Conservation (phyloP, 2,113 vertebrate genomes). For the Myiagra hebetior region DNA sequence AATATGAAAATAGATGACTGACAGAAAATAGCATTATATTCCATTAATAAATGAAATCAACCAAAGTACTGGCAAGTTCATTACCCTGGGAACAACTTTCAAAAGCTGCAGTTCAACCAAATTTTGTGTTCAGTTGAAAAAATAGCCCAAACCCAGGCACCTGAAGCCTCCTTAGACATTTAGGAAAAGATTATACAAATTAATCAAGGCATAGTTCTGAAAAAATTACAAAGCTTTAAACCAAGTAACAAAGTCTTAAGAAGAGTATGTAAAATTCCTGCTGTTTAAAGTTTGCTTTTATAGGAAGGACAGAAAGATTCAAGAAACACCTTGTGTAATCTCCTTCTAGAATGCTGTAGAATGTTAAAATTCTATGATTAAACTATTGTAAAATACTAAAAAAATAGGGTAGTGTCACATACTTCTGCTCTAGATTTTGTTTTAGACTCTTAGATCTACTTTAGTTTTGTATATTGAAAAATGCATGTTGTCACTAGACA, state of each 20-base stretch:
- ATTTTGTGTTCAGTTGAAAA: not conserved
- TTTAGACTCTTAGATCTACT: not conserved
- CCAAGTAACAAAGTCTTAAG: not conserved
- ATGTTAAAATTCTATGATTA: not conserved
- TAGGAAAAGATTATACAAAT: not conserved
- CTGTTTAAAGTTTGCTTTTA: not conserved
- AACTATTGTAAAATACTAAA: not conserved
- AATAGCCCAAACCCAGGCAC: not conserved
- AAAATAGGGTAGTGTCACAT: not conserved
- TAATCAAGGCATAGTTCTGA: not conserved
- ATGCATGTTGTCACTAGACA: not conserved
- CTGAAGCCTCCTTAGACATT: not conserved
- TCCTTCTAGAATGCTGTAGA: not conserved
- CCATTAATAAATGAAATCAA: not conserved
- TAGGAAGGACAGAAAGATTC: not conserved
- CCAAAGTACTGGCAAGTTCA: not conserved
- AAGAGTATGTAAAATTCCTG: not conserved
- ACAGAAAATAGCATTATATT: not conserved
- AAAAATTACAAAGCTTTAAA: not conserved
- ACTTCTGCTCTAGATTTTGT: not conserved
- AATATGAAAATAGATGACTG: not conserved
- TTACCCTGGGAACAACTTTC: not conserved
- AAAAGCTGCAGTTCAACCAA: not conserved
- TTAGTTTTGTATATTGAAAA: not conserved
- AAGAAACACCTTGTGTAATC: not conserved